Percentiles rank a stretch among this genome's conserved stretches.
Evolutionary conservation across 1,140 invertebrate genomes (phyloP).

Genomic region (Nebria ingens): DNA sequence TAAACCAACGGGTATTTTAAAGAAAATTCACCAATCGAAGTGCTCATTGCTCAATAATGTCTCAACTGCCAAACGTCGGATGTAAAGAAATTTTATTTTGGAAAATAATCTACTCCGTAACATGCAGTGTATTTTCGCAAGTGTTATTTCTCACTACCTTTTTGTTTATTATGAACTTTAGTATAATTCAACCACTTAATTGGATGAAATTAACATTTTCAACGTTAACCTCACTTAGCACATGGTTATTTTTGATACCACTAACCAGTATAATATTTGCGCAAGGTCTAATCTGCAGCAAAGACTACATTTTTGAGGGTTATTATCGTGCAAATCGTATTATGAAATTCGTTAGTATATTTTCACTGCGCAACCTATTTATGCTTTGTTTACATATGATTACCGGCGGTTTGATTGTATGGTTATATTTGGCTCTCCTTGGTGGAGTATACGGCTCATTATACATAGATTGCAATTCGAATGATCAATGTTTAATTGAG

Average conservation of each 20-base stretch:
- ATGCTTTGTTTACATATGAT: constrained; percentile 43
- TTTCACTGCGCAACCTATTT: constrained; percentile 48
- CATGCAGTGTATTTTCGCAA: constrained; percentile 39
- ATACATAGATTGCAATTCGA: constrained; percentile 26
- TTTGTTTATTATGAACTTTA: constrained; percentile 42
- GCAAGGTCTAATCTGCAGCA: constrained; percentile 48
- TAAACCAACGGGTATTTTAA: no score
- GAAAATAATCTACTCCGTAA: constrained; percentile 37
- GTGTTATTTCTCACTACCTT: constrained; percentile 40
- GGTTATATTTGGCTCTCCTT: constrained; percentile 49
- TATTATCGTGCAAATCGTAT: constrained; percentile 49
- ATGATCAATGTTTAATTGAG: constrained; percentile 38
- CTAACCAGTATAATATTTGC: constrained; percentile 40
- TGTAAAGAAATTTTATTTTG: constrained; percentile 38
- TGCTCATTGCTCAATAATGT: no score
- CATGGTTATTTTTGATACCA: constrained; percentile 43
- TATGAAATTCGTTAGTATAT: constrained; percentile 44
- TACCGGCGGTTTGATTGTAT: constrained; percentile 46
- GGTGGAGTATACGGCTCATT: constrained; percentile 40
- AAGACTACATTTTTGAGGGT: constrained; percentile 41
- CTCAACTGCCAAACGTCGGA: not conserved
- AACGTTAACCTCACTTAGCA: constrained; percentile 40
- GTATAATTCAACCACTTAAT: constrained; percentile 37
- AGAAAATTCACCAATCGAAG: no score
- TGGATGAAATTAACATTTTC: constrained; percentile 40